Conservation (phyloP, 2,888 invertebrate species). For the Papilio protenor region DNA sequence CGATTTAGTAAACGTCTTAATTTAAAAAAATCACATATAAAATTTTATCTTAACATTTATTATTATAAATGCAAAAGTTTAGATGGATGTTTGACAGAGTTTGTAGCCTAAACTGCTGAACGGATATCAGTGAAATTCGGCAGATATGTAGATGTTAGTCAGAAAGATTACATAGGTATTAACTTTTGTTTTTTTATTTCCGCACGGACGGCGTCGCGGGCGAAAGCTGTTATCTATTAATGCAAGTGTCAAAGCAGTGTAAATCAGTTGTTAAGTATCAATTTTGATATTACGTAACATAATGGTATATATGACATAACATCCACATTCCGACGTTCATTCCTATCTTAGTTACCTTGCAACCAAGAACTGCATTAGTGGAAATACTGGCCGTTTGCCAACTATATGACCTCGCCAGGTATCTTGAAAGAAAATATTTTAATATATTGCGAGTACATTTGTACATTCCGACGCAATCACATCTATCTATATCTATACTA, state of each 20-base stretch:
- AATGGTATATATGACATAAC: conserved; percentile 30
- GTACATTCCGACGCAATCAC: conserved; percentile 39
- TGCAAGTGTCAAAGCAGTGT: not conserved
- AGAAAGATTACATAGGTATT: too few species aligned
- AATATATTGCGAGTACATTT: conserved; percentile 35
- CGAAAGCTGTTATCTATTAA: too few species aligned
- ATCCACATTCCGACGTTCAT: conserved; percentile 29
- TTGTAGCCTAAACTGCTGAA: too few species aligned
- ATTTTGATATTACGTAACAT: conserved; percentile 16
- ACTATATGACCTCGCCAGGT: conserved; percentile 37
- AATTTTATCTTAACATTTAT: too few species aligned
- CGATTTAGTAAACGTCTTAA: not conserved
- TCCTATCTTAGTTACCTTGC: conserved; percentile 43
- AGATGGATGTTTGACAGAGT: too few species aligned
- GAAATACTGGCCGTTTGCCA: conserved; percentile 41
- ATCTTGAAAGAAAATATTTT: conserved; percentile 42
- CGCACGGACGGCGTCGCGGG: too few species aligned
- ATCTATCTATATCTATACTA: too few species aligned
- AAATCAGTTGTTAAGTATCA: not conserved
- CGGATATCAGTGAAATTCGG: too few species aligned
- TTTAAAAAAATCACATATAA: too few species aligned
- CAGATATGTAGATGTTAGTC: too few species aligned
- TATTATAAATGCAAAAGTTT: too few species aligned
- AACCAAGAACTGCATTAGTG: conserved; percentile 43
- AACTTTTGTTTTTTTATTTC: too few species aligned